Evolutionary conservation across 2,113 vertebrate species (phyloP).

Genomic region (Lagopus muta): DNA sequence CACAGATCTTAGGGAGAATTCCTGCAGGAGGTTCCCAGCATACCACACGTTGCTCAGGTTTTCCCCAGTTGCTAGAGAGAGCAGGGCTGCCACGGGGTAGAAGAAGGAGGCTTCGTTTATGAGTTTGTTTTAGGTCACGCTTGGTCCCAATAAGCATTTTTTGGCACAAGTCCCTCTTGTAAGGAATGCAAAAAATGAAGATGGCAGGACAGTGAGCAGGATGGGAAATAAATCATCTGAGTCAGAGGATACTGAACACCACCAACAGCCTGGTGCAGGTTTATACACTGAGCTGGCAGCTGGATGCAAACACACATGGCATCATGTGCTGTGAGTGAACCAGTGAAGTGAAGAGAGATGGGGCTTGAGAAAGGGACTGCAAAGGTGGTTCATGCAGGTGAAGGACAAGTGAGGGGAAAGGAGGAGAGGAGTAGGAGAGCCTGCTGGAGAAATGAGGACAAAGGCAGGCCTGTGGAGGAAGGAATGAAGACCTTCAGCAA

Average conservation of each 20-base stretch:
- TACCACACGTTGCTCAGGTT: slow-evolving; percentile 2
- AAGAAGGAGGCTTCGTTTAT: neutral
- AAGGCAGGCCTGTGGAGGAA: neutral
- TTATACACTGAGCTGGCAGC: neutral
- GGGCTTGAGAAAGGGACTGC: neutral
- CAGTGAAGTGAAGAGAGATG: neutral
- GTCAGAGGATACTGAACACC: neutral
- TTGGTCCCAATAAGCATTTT: neutral
- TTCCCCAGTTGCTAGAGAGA: slow-evolving; percentile 24
- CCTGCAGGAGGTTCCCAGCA: slow-evolving; percentile 41
- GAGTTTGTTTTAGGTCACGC: neutral
- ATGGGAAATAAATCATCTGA: neutral
- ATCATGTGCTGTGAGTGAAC: fast-evolving
- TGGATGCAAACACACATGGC: neutral
- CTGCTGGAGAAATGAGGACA: neutral
- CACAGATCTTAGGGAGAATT: neutral
- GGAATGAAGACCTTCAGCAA: neutral
- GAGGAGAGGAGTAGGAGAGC: neutral
- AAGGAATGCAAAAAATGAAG: neutral
- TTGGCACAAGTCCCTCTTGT: neutral
- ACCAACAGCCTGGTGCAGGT: neutral
- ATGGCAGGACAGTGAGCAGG: neutral
- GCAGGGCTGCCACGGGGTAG: slow-evolving; percentile 4
- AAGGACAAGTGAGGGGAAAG: neutral
- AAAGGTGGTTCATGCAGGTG: neutral